phyloP scores from a whole-genome alignment of 1,140 invertebrate species.

The Procambarus clarkii region DNA sequence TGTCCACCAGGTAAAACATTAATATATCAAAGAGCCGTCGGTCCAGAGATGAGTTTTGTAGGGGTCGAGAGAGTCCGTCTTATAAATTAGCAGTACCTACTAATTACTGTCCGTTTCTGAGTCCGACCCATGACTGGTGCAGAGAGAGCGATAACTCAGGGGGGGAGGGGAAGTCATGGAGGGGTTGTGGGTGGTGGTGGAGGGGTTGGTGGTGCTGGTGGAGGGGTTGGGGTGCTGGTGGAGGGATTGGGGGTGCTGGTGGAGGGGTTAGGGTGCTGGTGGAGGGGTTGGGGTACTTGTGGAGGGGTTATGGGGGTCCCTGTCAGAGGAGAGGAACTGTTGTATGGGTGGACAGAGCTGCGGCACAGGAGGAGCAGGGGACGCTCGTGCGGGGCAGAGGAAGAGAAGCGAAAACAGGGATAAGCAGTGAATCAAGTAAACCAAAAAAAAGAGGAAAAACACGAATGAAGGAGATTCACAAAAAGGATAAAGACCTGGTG shows the following conservation, averaged over 20 bases:
- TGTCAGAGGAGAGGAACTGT: not conserved
- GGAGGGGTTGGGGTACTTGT: no score
- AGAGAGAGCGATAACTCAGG: conserved; percentile 42
- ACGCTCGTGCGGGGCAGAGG: not conserved
- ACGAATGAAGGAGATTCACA: not conserved
- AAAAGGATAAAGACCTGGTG: not conserved
- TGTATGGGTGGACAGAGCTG: not conserved
- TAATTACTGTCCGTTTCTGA: conserved; percentile 65
- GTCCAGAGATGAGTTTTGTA: conserved; percentile 64
- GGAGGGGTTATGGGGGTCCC: no score
- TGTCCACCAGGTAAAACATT: conserved; percentile 51
- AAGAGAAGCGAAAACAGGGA: conserved; percentile 16
- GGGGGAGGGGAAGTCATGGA: not conserved
- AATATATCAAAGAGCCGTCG: conserved; percentile 66
- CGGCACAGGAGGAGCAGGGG: not conserved
- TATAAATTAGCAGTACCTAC: conserved; percentile 66
- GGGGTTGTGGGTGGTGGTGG: not conserved
- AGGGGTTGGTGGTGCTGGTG: no score
- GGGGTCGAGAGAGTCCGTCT: conserved; percentile 59
- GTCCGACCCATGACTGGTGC: conserved; percentile 51
- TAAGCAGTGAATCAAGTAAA: not conserved
- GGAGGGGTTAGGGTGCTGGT: no score
- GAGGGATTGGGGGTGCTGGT: no score
- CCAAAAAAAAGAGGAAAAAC: conserved; percentile 4
- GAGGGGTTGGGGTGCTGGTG: no score